Evolutionary conservation across 2,797 vertebrate genomes (phyloP), one percentile per base, ranked within the genome.

Genomic region (Naso thynnoides): DNA sequence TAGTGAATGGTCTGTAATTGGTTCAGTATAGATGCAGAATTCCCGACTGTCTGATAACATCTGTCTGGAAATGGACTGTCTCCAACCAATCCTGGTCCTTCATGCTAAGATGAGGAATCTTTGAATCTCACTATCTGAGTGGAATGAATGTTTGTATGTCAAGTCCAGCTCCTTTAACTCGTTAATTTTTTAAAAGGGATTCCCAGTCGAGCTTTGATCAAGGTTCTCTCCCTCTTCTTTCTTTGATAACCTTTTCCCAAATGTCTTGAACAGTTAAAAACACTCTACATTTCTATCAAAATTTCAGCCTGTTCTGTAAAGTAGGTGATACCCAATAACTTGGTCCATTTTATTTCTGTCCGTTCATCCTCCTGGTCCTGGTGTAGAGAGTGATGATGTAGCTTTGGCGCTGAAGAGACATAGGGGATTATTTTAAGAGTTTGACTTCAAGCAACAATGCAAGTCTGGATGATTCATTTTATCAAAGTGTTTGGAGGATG

Each of bases 41-140:
- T 91, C 83, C 88, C 80, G 86, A 85, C 79, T 61, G 52, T 69
- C 81, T 64, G 91, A 92, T 89, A 83, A 57, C 81, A 90, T 91
- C 88, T 76, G 84, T 86, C 76, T 78, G 63, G 69, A 87, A 89
- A 92, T 89, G 86, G 86, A 78, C 73, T 77, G 78, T 88, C 82
- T 85, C 79, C 82, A 89, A 78, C 86, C 89, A 91, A 84, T 87
- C 77, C 47, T 60, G 15, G 78, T 47, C 61, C 70, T 79, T 76
- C 65, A 77, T 78, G 65, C 27, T 68, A 73, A 85, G 89, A 89
- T 85, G 85, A 79, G 71, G 64, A 84, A 90, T 92, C 88, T 88
- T 50, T 13, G 49, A 76, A 90, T 92, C 85, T 89, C 64, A 49
- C 62, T 84, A 72, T 84, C 86, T 86, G 76, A 79, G 48, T 1